Conservation (phyloP, 2,888 invertebrate genomes). For the Meghimatium bilineatum region DNA sequence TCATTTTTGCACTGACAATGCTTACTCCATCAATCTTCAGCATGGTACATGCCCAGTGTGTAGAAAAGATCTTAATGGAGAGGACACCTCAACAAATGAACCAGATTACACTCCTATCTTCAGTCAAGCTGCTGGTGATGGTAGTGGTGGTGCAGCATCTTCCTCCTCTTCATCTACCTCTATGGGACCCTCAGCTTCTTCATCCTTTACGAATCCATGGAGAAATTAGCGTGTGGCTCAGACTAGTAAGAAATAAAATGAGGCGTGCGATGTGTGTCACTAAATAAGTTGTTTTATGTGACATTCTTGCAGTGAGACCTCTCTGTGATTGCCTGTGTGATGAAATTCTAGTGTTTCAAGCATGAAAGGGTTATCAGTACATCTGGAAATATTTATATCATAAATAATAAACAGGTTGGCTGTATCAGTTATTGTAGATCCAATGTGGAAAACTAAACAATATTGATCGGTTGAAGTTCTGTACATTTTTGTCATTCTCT, state of each 20-base stretch:
- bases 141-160: slow-evolving; percentile 14
- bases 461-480: neutral
- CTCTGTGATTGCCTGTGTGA: slow-evolving; percentile 22
- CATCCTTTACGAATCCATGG: slow-evolving; percentile 32
- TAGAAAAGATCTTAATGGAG: slow-evolving; percentile 85
- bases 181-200: slow-evolving; percentile 41
- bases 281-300: neutral
- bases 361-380: neutral
- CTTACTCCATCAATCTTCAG: slow-evolving; percentile 70
- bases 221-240: neutral
- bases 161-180: slow-evolving; percentile 39
- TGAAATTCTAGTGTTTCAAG: neutral
- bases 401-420: neutral
- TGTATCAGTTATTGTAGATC: neutral
- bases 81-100: slow-evolving; percentile 69
- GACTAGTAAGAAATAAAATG: neutral
- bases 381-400: neutral
- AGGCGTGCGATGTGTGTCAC: neutral
- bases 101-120: neutral
- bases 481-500: neutral
- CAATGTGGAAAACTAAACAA: neutral
- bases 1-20: neutral
- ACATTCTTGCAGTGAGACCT: neutral
- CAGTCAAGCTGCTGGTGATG: neutral
- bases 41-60: slow-evolving; percentile 98